Evolutionary conservation across 2,797 vertebrate genomes (phyloP).

Genomic region (Myotis vivesi): DNA sequence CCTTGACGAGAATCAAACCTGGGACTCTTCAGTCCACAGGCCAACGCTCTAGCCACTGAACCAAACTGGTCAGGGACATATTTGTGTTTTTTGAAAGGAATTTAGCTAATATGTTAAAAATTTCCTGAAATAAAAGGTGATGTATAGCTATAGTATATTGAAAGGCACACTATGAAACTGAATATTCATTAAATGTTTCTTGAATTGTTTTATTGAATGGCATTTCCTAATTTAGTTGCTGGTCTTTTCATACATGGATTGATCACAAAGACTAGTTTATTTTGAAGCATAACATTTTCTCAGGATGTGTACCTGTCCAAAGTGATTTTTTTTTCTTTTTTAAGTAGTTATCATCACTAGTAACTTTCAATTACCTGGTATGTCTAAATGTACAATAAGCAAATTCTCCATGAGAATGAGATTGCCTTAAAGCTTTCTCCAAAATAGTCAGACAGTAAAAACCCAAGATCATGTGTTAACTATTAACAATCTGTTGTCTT

Average conservation of each 20-base stretch:
- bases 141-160: not conserved
- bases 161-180: not conserved
- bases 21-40: no score
- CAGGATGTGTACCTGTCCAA: not conserved
- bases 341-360: not conserved
- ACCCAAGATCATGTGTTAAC: not conserved
- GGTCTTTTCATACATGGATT: not conserved
- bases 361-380: not conserved
- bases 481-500: not conserved
- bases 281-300: not conserved
- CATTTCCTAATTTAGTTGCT: not conserved
- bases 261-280: not conserved
- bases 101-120: not conserved
- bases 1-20: no score
- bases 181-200: not conserved
- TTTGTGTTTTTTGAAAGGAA: not conserved
- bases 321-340: not conserved
- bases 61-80: no score
- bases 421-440: not conserved
- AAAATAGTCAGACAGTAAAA: constrained; percentile 16
- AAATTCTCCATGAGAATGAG: not conserved
- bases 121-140: not conserved
- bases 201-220: not conserved
- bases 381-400: not conserved
- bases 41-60: no score